Conservation (phyloP, 2,888 invertebrate genomes). For the Orchesella flavescens region DNA sequence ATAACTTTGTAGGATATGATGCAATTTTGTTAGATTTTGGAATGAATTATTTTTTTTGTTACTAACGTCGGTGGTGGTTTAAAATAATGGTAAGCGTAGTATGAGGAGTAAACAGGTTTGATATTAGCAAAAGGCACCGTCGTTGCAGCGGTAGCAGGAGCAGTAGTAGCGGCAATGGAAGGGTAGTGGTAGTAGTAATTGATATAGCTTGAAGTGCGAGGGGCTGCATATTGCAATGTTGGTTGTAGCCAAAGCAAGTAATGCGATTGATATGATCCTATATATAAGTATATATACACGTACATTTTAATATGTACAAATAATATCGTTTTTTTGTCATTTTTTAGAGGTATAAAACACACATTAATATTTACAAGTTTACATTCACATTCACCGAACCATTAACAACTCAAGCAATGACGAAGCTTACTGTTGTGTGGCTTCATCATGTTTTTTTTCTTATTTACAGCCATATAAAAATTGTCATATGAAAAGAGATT, state of each 20-base stretch:
- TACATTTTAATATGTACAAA: neutral
- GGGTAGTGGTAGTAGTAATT: neutral
- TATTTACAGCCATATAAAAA: conserved; percentile 1
- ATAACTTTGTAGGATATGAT: no score
- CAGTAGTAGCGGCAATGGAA: neutral
- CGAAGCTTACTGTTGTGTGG: no score
- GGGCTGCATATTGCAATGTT: neutral
- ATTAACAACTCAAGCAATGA: no score
- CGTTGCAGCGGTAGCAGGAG: neutral
- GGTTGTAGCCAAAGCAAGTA: conserved; percentile 15
- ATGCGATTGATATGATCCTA: neutral
- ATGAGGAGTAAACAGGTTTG: conserved; percentile 21
- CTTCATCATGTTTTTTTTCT: no score
- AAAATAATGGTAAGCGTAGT: neutral
- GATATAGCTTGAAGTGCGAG: conserved; percentile 5
- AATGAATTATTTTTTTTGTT: neutral
- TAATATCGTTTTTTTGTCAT: neutral
- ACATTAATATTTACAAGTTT: no score
- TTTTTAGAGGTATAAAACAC: neutral
- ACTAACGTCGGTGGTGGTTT: neutral
- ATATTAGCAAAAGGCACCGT: neutral
- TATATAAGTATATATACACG: neutral
- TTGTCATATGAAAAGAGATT: neutral
- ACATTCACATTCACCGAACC: no score
- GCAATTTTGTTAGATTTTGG: neutral